phyloP scores from a whole-genome alignment of 2,797 vertebrate genomes.

The Columba guinea region DNA sequence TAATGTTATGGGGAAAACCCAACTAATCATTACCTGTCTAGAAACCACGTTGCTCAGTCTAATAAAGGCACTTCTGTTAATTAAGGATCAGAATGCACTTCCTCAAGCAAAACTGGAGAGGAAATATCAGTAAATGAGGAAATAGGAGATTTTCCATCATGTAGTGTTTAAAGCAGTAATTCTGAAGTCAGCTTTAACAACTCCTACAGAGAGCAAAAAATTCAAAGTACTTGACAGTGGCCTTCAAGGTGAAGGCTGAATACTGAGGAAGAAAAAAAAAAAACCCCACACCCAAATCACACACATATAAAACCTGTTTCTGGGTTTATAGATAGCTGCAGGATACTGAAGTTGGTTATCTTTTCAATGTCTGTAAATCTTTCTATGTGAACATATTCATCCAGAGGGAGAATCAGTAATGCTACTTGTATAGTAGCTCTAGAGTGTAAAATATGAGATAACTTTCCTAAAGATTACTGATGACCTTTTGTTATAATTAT shows the following conservation, averaged over 20 bases:
- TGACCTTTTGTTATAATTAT: background rate
- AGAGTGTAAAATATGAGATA: background rate
- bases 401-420: background rate
- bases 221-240: conserved; percentile 27
- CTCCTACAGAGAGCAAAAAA: background rate
- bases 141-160: background rate
- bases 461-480: background rate
- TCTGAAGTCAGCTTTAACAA: conserved; percentile 9
- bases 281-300: background rate
- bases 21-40: background rate
- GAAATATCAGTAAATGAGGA: background rate
- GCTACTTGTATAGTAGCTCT: background rate
- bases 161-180: background rate
- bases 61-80: background rate
- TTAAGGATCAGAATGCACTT: background rate
- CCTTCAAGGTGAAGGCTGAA: conserved; percentile 38
- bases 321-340: conserved; percentile 9
- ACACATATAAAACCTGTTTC: background rate
- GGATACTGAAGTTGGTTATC: background rate
- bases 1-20: background rate
- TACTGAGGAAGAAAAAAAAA: background rate
- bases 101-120: background rate
- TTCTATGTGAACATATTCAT: background rate
- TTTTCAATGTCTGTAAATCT: background rate
- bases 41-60: background rate